Base-by-base conservation (phyloP, 2,797 vertebrate species). In the Enteromius fasciolatus region DNA sequence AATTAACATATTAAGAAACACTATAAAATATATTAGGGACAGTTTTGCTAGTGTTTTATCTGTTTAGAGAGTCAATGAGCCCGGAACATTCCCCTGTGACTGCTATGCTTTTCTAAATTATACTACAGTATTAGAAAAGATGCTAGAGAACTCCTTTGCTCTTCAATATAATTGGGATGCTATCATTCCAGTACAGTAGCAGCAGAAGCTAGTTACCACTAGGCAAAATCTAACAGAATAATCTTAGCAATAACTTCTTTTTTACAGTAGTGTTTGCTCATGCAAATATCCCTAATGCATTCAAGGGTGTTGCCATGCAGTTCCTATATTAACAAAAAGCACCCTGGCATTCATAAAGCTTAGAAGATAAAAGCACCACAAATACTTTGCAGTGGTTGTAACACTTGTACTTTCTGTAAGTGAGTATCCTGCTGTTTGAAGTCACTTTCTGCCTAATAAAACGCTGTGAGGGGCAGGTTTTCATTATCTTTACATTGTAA, bases 401-500 rank as follows among this genome's bases (percentile, higher is more conserved):
- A 20, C 18, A n/a, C 36, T 3, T 68, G 68, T 52, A 52, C 69
- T 50, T 52, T 50, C 69, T 20, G 25, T 48, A 52, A 33, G 17
- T 52, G 9, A 64, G 33, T 64, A 33, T 17, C 44, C 31, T 78
- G 31, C n/a, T 15, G 18, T 73, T 48, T 52, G 63, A 78, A 67
- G 31, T 78, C 61, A 78, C 61, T 23, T 67, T 14, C 46, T 78
- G 64, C 52, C 18, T 20, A 28, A 41, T 41, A 36, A 52, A 73
- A 33, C 28, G 7, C 7, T 36, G 28, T 33, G 48, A n/a, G 48
- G 70, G 10, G 33, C 69, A 73, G 28, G 18, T 52, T 80, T 72
- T 61, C 67, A 72, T 61, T 59, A 70, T n/a, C 25, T 73, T 36
- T 63, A 50, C 44, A 36, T 48, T 63, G 11, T 31, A 48, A 81